Evolutionary conservation across 53 echinoderm and acorn worm genomes (phyloP), one percentile per base, ranked within the genome.

Genomic region (Apostichopus leukothele): DNA sequence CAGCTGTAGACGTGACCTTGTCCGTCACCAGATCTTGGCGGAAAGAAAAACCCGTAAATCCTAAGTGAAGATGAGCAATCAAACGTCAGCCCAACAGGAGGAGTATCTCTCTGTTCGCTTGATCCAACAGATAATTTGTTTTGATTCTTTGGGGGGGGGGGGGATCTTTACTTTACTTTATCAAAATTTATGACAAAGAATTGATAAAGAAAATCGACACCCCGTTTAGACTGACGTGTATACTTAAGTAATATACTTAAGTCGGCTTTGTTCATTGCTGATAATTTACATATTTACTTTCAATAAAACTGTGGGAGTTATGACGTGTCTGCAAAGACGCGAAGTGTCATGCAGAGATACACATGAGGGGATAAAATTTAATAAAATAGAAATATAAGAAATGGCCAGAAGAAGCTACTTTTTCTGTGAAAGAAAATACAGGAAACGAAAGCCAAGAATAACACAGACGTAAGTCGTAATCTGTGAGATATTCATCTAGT

Each of bases 291-390:
- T 79, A 51, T 79, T 79, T 52, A 79, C 79, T 51, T 54, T 52
- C 79, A 79, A 79, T 79, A 52, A 79, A 79, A 79, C 79, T 52
- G 79, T 79, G 11, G 79, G 79, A 51, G 18, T 50, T 52, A 79
- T 53, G 50, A 53, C 39, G 53, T 52, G n/a, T 16, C 78, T 52
- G 14, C 50, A 16, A 19, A 19, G 52, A 52, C 50, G 79, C 79
- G 79, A 39, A 53, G 79, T 19, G 79, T 7, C 79, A 79, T 52
- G 79, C 79, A 79, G 79, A 51, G 79, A 11, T 63, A 16, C 63
- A 11, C 11, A 16, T 13, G 8, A 11, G 12, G 63, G 16, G 16
- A 63, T 13, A 13, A 11, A 63, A 63, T 9, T 6, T 13, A 11
- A 11, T 11, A 63, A 63, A 63, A 63, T 5, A 11, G 16, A 63